Evolutionary conservation across 2,797 vertebrate species (phyloP).

Genomic region (Anguilla megastoma): DNA sequence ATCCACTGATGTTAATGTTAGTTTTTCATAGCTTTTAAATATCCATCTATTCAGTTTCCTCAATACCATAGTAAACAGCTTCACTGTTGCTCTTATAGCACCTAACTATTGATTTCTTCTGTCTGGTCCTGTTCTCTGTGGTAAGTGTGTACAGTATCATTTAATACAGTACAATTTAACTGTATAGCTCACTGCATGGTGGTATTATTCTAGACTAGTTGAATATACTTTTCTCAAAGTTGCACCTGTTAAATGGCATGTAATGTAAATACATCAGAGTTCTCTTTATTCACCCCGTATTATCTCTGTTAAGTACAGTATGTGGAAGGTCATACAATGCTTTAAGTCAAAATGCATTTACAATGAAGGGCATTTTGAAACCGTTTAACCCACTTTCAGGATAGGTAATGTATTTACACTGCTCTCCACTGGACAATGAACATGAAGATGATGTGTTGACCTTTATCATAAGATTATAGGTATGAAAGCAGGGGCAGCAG

Average conservation of each 20-base stretch:
- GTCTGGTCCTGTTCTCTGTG: background rate
- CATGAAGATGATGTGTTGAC: background rate
- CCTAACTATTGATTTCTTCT: background rate
- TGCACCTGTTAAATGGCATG: background rate
- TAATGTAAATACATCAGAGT: background rate
- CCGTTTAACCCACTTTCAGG: background rate
- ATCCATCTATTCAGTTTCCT: background rate
- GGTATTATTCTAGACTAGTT: background rate
- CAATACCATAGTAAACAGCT: background rate
- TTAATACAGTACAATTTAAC: background rate
- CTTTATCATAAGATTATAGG: background rate
- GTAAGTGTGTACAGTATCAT: background rate
- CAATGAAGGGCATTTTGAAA: background rate
- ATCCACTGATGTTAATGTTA: background rate
- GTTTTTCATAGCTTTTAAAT: background rate
- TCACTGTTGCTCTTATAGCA: background rate
- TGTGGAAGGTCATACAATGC: background rate
- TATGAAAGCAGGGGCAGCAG: background rate
- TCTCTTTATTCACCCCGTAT: background rate
- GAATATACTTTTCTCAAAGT: background rate
- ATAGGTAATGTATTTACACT: background rate
- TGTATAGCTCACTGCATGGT: background rate
- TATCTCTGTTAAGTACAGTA: background rate
- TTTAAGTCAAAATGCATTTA: background rate
- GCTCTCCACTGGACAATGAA: background rate